A percentile compares a stretch with the other conserved stretches of the same genome.
These are phyloP conservation scores for Caradrina clavipalpis DNA, from an alignment of 2,888 invertebrate genomes.

Conservation along the genomic window DNA sequence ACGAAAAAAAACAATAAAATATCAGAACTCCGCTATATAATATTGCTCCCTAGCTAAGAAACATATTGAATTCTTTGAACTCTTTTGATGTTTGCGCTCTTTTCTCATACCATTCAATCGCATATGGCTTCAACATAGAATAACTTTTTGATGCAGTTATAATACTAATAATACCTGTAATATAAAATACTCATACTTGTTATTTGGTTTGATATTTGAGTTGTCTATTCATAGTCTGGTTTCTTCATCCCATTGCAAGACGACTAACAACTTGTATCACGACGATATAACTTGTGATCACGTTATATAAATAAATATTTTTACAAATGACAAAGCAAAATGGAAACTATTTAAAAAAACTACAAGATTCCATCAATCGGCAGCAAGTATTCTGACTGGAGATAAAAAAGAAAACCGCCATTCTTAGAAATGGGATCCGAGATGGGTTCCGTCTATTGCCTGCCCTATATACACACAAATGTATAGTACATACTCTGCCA, in stretches of 20 bases:
- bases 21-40: conserved; percentile 25
- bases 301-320: conserved; percentile 13
- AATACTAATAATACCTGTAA: conserved; percentile 17
- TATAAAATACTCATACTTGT: conserved; percentile 7
- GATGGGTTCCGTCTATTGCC: conserved; percentile 59
- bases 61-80: conserved; percentile 59
- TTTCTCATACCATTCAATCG: conserved; percentile 58
- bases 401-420: conserved; percentile 67
- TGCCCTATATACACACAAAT: conserved; percentile 35
- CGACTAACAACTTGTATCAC: too few relatives aligned
- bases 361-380: conserved; percentile 68
- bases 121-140: conserved; percentile 47
- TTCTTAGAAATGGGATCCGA: conserved; percentile 66
- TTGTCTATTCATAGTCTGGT: neutral
- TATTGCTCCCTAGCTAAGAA: conserved; percentile 49
- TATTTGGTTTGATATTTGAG: conserved; percentile 9
- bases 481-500: conserved; percentile 31
- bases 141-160: conserved; percentile 46
- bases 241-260: neutral
- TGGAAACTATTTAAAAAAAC: conserved; percentile 54
- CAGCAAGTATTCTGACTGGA: conserved; percentile 61
- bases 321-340: conserved; percentile 51
- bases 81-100: conserved; percentile 59
- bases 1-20: conserved; percentile 12
- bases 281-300: neutral